Conservation (phyloP, 2,113 vertebrate genomes). For the Emydocephalus ijimae region DNA sequence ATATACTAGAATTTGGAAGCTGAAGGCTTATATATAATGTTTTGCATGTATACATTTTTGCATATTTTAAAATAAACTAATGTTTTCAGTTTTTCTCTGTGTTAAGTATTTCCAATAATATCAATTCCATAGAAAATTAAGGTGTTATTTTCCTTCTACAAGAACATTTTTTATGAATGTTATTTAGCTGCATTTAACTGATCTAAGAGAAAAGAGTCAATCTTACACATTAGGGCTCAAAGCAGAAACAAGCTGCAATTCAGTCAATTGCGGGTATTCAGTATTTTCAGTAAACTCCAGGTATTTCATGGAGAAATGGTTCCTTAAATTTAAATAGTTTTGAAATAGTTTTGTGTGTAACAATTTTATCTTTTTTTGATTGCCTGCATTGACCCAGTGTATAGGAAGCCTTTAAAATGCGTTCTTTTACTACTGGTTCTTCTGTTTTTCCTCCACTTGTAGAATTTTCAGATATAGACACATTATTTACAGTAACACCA, state of each 20-base stretch:
- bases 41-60: not conserved
- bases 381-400: slow-evolving; percentile 88
- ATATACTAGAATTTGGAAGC: no score
- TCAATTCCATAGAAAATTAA: slow-evolving; percentile 40
- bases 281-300: slow-evolving; percentile 76
- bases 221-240: slow-evolving; percentile 35
- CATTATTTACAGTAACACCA: slow-evolving; percentile 47
- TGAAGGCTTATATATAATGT: not conserved
- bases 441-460: slow-evolving; percentile 59
- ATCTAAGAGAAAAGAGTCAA: slow-evolving; percentile 38
- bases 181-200: slow-evolving; percentile 49
- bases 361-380: slow-evolving; percentile 80
- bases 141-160: slow-evolving; percentile 34
- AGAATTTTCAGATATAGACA: slow-evolving; percentile 51
- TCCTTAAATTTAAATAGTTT: slow-evolving; percentile 92
- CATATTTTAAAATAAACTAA: not conserved
- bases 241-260: slow-evolving; percentile 48
- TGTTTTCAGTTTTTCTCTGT: not conserved
- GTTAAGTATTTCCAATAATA: slow-evolving; percentile 32
- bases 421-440: slow-evolving; percentile 72
- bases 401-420: slow-evolving; percentile 87
- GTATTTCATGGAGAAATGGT: slow-evolving; percentile 85
- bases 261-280: slow-evolving; percentile 69
- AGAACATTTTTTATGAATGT: slow-evolving; percentile 45
- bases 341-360: slow-evolving; percentile 85